Evolutionary conservation across 2,888 invertebrate species (phyloP).

Genomic region (Nomada ferruginata): DNA sequence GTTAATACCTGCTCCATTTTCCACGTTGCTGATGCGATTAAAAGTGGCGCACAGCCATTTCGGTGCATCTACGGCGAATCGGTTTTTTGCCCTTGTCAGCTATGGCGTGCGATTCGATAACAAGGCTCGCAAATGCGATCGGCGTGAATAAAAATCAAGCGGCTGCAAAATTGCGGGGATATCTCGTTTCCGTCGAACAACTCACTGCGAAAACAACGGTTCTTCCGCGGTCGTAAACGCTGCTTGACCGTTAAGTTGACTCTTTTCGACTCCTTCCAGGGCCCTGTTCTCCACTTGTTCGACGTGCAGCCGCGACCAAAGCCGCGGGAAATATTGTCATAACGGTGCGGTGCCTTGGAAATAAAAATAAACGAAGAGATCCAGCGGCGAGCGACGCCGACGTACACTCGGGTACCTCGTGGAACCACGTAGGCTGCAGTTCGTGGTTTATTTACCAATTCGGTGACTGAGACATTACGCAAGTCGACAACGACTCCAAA

Average conservation of each 20-base stretch:
- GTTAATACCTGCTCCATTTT: constrained; percentile 4
- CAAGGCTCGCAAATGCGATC: neutral
- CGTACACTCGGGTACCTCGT: constrained; percentile 9
- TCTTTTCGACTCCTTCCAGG: constrained; percentile 40
- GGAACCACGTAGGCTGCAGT: constrained; percentile 28
- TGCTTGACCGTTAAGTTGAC: constrained; percentile 66
- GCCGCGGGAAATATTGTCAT: constrained; percentile 31
- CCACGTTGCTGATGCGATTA: neutral
- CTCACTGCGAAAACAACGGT: constrained; percentile 61
- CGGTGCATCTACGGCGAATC: neutral
- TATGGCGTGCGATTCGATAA: neutral
- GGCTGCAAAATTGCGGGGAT: constrained; percentile 35
- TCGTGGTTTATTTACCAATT: constrained; percentile 48
- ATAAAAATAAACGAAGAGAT: constrained; percentile 32
- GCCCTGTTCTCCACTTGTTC: neutral
- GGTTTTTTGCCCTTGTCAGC: neutral
- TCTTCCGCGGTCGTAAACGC: constrained; percentile 65
- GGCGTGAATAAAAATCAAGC: neutral
- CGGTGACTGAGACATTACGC: constrained; percentile 26
- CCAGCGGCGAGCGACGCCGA: neutral
- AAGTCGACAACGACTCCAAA: neutral
- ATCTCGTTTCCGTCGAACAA: constrained; percentile 48
- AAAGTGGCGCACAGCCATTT: too few species aligned
- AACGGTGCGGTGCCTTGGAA: constrained; percentile 6
- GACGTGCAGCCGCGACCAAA: neutral